Percentiles rank a stretch among this genome's conserved stretches.
Conservation (phyloP, 2,113 vertebrate genomes). For the Leucoraja erinaceus region DNA sequence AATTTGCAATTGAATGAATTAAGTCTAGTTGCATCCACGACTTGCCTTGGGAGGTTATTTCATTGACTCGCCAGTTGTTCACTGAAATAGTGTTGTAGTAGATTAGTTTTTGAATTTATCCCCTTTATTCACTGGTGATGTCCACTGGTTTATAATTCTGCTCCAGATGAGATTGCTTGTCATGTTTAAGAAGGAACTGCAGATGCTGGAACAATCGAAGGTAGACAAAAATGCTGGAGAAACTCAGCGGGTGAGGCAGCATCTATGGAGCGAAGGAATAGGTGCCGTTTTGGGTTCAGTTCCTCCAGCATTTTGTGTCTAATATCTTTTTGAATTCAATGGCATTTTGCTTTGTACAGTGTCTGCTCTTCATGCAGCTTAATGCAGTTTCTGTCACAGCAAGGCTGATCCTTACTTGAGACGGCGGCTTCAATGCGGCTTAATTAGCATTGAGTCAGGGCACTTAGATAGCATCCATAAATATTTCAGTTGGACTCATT, state of each 20-base stretch:
- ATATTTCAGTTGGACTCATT: not conserved
- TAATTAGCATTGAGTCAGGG: not conserved
- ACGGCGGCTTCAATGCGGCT: not conserved
- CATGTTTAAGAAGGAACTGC: no score
- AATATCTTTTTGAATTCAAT: not conserved
- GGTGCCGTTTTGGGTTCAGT: no score
- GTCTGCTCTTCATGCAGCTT: not conserved
- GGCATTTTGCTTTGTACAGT: not conserved
- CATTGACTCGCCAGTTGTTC: not conserved
- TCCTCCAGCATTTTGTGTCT: no score
- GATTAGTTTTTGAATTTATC: not conserved
- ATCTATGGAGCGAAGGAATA: no score
- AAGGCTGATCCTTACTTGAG: not conserved
- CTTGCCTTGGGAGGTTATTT: not conserved
- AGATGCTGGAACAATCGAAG: no score
- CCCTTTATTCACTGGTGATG: not conserved
- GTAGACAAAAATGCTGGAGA: no score
- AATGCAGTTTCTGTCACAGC: not conserved
- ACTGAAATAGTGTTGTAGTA: not conserved
- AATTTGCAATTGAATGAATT: not conserved
- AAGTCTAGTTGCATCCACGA: not conserved
- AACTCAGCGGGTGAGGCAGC: no score
- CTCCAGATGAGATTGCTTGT: not conserved
- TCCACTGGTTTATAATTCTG: not conserved
- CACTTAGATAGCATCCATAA: not conserved